These are phyloP conservation scores for Scaptomyza parva DNA, from an alignment of 2,888 invertebrate species.

Conservation along the genomic window DNA sequence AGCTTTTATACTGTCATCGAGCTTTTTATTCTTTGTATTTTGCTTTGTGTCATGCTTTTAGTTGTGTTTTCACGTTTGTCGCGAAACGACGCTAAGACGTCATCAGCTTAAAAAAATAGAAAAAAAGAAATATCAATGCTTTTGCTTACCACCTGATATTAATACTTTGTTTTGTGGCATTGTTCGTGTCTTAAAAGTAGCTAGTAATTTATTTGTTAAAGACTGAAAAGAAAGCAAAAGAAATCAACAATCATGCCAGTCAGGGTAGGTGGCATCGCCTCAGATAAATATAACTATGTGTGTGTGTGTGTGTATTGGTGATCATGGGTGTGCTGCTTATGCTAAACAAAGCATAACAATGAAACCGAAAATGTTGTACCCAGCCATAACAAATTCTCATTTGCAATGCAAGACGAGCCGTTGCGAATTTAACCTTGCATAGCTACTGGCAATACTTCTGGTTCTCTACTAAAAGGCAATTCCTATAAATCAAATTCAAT, in stretches of 20 bases:
- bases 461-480: neutral
- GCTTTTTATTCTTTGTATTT: constrained; percentile 38
- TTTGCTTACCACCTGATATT: constrained; percentile 19
- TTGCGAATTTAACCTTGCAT: constrained; percentile 16
- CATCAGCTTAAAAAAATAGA: constrained; percentile 23
- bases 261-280: constrained; percentile 63
- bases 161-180: constrained; percentile 16
- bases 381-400: constrained; percentile 20
- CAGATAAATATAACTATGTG: constrained; percentile 9
- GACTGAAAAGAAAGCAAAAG: constrained; percentile 24
- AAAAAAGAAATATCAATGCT: constrained; percentile 37
- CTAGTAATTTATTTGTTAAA: constrained; percentile 21
- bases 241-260: constrained; percentile 62
- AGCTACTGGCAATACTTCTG: constrained; percentile 11
- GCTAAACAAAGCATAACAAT: constrained; percentile 49
- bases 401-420: constrained; percentile 32
- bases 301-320: constrained; percentile 28
- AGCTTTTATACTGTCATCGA: constrained; percentile 45
- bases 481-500: constrained; percentile 1
- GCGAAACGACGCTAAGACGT: constrained; percentile 56
- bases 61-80: constrained; percentile 63
- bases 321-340: constrained; percentile 39
- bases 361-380: constrained; percentile 8
- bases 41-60: constrained; percentile 51
- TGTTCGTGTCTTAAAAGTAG: constrained; percentile 14